These are phyloP conservation scores for Malthinus flaveolus DNA, from an alignment of 2,888 invertebrate genomes.

Conservation along the genomic window DNA sequence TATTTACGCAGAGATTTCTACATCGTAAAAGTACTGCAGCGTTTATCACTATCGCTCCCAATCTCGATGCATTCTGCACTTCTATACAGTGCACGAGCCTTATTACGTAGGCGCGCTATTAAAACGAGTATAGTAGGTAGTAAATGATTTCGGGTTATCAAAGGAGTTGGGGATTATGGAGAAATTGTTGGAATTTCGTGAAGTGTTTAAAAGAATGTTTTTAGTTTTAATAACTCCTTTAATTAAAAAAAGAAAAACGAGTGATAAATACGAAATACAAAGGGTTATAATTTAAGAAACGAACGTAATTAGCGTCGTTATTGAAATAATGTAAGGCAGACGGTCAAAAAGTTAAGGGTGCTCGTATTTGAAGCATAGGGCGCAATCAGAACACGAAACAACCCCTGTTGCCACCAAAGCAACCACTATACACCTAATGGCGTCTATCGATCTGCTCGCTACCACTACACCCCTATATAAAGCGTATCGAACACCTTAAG, in stretches of 20 bases:
- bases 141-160: no score
- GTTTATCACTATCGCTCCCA: no score
- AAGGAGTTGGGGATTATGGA: no score
- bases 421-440: constrained; percentile 31
- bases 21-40: no score
- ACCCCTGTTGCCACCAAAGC: constrained; percentile 29
- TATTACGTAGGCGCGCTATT: no score
- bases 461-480: constrained; percentile 28
- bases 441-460: constrained; percentile 28
- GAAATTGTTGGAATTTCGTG: no score
- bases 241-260: neutral
- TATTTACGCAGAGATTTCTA: no score
- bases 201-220: neutral
- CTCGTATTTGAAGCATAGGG: constrained; percentile 23
- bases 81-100: no score
- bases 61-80: no score
- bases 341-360: constrained; percentile 28
- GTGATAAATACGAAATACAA: neutral
- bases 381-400: constrained; percentile 30
- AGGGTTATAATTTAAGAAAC: neutral
- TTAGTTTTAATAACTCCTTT: neutral
- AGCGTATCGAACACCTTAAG: constrained; percentile 33
- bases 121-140: no score
- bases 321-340: constrained; percentile 19
- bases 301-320: constrained; percentile 29